Conservation (phyloP, 2,797 vertebrate genomes). For the Alcedo quadribrachys region DNA sequence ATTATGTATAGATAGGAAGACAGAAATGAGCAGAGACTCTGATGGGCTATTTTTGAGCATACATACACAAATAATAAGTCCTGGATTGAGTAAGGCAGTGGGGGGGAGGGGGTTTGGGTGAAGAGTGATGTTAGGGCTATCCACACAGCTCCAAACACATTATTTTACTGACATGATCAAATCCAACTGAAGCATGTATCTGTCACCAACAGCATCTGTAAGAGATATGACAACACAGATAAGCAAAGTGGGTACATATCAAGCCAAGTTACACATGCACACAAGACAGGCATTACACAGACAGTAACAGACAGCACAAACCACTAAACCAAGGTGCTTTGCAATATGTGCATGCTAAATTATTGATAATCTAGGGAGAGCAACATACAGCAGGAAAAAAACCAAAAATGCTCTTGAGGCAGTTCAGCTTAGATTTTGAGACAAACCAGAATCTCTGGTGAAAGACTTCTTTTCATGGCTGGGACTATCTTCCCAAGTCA, state of each 20-base stretch:
- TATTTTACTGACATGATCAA: background rate
- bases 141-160: background rate
- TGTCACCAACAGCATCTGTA: background rate
- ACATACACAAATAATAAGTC: background rate
- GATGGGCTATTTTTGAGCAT: background rate
- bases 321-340: background rate
- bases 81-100: background rate
- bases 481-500: background rate
- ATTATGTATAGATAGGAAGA: background rate
- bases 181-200: background rate
- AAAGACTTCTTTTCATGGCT: background rate
- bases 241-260: background rate
- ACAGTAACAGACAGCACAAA: background rate
- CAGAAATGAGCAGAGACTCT: background rate
- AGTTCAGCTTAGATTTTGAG: constrained; percentile 1
- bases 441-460: background rate
- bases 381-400: background rate
- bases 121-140: background rate
- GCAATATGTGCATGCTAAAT: background rate
- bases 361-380: background rate
- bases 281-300: background rate
- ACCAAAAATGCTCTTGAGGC: background rate
- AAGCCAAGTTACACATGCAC: background rate
- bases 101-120: background rate
- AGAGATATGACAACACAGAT: background rate